Evolutionary conservation across 2,888 invertebrate genomes (phyloP).

Genomic region (Antheraea yamamai): DNA sequence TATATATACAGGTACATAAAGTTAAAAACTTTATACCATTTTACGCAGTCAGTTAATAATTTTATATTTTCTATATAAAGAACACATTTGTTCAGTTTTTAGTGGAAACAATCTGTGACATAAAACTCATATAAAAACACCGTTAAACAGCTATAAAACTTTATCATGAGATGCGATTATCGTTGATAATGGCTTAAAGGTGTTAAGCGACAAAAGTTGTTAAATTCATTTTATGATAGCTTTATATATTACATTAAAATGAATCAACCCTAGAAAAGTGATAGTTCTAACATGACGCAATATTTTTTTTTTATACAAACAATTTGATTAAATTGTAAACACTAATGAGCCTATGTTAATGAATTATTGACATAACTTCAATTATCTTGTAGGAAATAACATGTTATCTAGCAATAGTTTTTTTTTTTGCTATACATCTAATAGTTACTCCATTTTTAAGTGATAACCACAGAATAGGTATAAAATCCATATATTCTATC

Average conservation of each 20-base stretch:
- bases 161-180: not conserved
- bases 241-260: not conserved
- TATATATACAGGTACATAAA: too few species aligned
- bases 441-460: too few species aligned
- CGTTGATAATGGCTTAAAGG: not conserved
- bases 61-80: too few species aligned
- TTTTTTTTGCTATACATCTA: too few species aligned
- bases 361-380: not conserved
- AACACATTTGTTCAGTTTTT: constrained; percentile 1
- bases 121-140: constrained; percentile 2
- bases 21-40: too few species aligned
- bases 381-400: not conserved
- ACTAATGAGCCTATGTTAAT: too few species aligned
- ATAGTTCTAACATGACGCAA: not conserved
- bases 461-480: too few species aligned
- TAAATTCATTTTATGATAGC: not conserved
- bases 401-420: too few species aligned
- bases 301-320: not conserved
- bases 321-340: not conserved
- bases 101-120: not conserved
- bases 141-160: not conserved
- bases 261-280: too few species aligned
- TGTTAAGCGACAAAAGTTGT: not conserved
- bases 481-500: too few species aligned
- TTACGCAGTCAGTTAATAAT: too few species aligned